Percentiles rank a stretch among this genome's conserved stretches.
These are phyloP conservation scores for Muscicapa comitata DNA, from an alignment of 2,797 vertebrate species.

Conservation along the genomic window DNA sequence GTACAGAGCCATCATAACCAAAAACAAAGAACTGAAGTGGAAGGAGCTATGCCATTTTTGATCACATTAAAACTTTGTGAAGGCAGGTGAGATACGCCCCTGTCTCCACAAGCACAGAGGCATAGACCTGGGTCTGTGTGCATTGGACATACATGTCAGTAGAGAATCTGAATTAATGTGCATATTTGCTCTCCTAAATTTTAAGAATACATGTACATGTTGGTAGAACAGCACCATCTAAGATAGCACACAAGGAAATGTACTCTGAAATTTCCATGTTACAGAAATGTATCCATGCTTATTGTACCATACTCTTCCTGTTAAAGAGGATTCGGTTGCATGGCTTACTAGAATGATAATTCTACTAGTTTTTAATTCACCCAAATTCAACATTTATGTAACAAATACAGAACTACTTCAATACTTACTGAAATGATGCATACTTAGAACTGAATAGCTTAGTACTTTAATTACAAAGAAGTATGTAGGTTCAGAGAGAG, in stretches of 20 bases:
- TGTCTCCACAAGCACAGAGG: background rate
- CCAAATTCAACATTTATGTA: background rate
- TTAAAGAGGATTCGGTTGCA: background rate
- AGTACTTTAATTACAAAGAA: background rate
- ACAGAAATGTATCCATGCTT: background rate
- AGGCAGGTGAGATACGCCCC: background rate
- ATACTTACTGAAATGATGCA: background rate
- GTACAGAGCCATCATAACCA: background rate
- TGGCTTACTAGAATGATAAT: background rate
- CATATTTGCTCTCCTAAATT: background rate
- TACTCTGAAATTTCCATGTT: fast-evolving
- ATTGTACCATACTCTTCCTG: background rate
- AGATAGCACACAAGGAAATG: background rate
- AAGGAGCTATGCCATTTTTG: background rate
- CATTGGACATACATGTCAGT: background rate
- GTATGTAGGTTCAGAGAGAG: background rate
- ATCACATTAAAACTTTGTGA: background rate
- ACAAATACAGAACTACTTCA: background rate
- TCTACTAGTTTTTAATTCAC: background rate
- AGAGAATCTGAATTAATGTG: background rate
- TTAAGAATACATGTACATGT: fast-evolving
- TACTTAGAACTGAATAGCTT: background rate
- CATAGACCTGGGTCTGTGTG: background rate
- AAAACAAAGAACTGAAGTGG: background rate
- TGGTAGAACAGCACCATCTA: background rate